Percentiles rank a stretch among this genome's conserved stretches.
These are phyloP conservation scores for Glyptemys insculpta DNA, from an alignment of 2,797 vertebrate species.

Conservation along the genomic window DNA sequence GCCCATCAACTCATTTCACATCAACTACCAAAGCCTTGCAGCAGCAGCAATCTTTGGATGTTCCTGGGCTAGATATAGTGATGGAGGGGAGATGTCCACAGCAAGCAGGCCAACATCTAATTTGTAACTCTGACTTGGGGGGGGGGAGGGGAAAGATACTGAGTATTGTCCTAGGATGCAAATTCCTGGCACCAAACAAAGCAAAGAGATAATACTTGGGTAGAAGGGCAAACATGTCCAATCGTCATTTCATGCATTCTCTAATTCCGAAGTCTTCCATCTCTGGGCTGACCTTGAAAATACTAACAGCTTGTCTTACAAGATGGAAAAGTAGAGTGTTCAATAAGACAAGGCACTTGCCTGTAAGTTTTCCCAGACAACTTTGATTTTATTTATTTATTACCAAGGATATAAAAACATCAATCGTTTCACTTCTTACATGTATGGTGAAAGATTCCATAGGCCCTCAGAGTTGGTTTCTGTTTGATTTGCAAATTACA, in stretches of 20 bases:
- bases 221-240: neutral
- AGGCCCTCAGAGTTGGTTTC: neutral
- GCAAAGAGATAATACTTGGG: neutral
- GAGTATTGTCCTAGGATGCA: constrained; percentile 33
- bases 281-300: constrained; percentile 64
- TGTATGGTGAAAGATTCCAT: constrained; percentile 35
- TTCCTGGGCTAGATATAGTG: rapidly evolving
- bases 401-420: neutral
- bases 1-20: neutral
- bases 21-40: neutral
- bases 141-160: neutral
- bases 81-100: neutral
- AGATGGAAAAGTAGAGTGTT: neutral
- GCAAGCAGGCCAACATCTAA: constrained; percentile 3
- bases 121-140: constrained; percentile 29
- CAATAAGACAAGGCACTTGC: constrained; percentile 22
- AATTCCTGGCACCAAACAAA: neutral
- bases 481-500: constrained; percentile 55
- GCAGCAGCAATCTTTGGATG: neutral
- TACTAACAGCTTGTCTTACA: constrained; percentile 59
- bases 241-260: constrained; percentile 21
- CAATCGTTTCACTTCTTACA: constrained; percentile 44
- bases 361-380: constrained; percentile 31
- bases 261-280: constrained; percentile 38
- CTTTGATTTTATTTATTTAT: neutral